Base-by-base conservation (phyloP, 2,797 vertebrate genomes). In the Lepilemur septentrionalis region DNA sequence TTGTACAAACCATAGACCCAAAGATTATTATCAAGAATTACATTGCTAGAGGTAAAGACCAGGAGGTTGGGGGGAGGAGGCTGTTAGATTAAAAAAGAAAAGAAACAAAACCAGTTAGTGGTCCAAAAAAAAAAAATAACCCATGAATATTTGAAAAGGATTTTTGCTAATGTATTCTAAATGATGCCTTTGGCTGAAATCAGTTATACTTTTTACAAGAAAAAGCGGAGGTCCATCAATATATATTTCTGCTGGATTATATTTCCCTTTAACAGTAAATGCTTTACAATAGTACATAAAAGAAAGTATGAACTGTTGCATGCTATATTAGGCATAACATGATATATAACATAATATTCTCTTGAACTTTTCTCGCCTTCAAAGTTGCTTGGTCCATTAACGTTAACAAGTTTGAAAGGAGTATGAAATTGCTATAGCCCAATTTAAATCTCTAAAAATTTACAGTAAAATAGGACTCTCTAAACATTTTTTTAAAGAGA, bases 381-480 rank as follows among this genome's bases (percentile, higher is more conserved):
- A 57, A 85, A 57, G n/a, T 41, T 22, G 4, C 67, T 28, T 89
- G 12, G 18, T 79, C 48, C 25, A 48, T 69, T 69, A 95, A 61
- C 23, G 61, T 63, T 88, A 85, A 80, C 14, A 63, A 80, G 22
- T 30, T 61, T 63, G 17, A 92, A 95, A 63, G 23, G 6, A 87
- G 25, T 57, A 17, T 59, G 50, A 95, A 72, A 94, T 94, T 35
- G 10, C 9, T 61, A 15, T 22, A 46, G 11, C 22, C 18, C 55
- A 91, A 55, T 41, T 87, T 91, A 91, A 95, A 75, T 86, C 10
- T 92, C 95, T 43, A n/a, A 55, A 72, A 46, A 23, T 35, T 79
- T 65, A 81, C 52, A 72, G 23, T 70, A 48, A 79, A 75, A 76
- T 0, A 92, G 28, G 41, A 48, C 12, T 84, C 38, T 79, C 52